These are phyloP conservation scores for Philereme vetulata DNA, from an alignment of 2,888 invertebrate genomes.

Conservation along the genomic window DNA sequence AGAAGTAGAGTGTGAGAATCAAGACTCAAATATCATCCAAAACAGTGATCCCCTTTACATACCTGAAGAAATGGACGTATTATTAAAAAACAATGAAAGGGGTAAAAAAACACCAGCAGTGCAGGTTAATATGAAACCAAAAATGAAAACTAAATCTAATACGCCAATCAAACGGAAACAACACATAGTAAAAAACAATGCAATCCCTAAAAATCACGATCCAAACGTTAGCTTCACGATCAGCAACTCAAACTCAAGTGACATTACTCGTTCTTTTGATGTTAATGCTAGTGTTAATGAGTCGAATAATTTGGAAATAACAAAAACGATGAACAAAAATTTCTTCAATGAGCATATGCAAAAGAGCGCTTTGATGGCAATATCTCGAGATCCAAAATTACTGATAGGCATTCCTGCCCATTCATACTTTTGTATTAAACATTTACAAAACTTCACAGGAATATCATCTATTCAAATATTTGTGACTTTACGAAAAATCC, in stretches of 20 bases:
- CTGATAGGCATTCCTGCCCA: conserved; percentile 13
- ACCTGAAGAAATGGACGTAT: conserved; percentile 1
- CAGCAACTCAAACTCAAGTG: conserved; percentile 8
- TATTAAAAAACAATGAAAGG: conserved; percentile 4
- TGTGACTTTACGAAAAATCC: not conserved
- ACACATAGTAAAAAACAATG: conserved; percentile 6
- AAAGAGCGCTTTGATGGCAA: not conserved
- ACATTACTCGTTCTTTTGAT: conserved; percentile 7
- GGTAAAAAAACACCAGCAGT: conserved; percentile 16
- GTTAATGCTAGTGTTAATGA: conserved; percentile 1
- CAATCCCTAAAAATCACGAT: conserved; percentile 4
- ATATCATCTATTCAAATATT: conserved; percentile 3
- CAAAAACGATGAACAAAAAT: conserved; percentile 5
- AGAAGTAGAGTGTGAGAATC: conserved; percentile 7
- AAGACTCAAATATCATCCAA: conserved; percentile 6
- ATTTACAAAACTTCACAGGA: conserved; percentile 14
- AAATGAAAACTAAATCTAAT: conserved; percentile 20
- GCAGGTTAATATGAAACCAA: conserved; percentile 18
- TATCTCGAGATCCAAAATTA: not conserved
- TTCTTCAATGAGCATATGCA: not conserved
- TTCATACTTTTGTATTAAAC: conserved; percentile 10
- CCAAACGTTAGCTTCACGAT: conserved; percentile 9
- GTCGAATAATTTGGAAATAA: conserved; percentile 8
- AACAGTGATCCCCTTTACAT: conserved; percentile 5
- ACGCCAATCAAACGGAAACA: conserved; percentile 16